These are phyloP conservation scores for Ptilorrhoa leucosticta DNA, from an alignment of 2,113 vertebrate genomes.

Conservation along the genomic window DNA sequence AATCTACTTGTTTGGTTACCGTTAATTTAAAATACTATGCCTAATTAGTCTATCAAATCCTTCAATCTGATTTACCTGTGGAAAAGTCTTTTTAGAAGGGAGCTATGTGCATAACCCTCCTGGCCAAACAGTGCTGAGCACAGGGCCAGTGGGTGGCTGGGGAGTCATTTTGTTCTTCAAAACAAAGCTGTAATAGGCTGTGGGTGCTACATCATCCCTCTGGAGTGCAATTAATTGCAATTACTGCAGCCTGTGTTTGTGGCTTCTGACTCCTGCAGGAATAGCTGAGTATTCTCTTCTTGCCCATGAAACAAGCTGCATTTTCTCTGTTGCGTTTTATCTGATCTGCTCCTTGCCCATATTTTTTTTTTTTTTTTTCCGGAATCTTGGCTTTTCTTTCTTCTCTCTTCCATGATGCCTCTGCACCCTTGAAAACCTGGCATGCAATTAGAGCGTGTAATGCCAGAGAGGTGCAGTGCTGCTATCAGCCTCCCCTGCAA, in stretches of 20 bases:
- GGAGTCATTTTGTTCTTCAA: background rate
- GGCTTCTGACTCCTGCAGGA: background rate
- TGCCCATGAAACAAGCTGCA: background rate
- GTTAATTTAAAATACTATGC: background rate
- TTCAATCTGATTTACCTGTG: background rate
- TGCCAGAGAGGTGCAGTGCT: background rate
- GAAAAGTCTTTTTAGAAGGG: background rate
- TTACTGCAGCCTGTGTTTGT: background rate
- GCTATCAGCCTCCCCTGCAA: background rate
- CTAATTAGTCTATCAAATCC: background rate
- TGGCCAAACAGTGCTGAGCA: background rate
- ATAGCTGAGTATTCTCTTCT: background rate
- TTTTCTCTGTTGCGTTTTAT: background rate
- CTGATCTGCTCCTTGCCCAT: background rate
- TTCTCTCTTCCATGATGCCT: background rate
- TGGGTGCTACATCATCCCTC: background rate
- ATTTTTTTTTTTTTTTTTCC: background rate
- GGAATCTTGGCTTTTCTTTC: background rate
- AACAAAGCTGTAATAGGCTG: background rate
- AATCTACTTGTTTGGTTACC: background rate
- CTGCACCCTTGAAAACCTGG: background rate
- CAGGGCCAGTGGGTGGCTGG: background rate
- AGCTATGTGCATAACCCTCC: background rate
- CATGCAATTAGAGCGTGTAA: background rate
- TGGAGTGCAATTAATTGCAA: background rate